A percentile compares a stretch with the other conserved stretches of the same genome.
phyloP scores from a whole-genome alignment of 2,888 invertebrate genomes.

The Leistus spinibarbis region DNA sequence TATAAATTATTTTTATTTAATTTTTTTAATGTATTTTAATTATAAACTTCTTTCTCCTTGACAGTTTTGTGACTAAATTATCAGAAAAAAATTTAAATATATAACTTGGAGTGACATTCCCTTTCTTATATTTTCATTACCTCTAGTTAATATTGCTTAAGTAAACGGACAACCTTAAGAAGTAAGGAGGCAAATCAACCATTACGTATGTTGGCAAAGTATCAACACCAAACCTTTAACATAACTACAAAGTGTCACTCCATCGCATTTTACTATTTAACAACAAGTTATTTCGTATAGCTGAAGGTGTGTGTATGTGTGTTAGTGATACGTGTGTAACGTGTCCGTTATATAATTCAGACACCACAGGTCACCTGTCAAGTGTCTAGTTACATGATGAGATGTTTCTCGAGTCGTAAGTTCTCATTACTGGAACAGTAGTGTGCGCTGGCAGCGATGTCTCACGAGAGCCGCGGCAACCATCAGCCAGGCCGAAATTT shows the following conservation, averaged over 20 bases:
- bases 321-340: neutral
- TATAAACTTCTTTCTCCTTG: too few species aligned
- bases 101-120: too few species aligned
- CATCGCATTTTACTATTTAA: neutral
- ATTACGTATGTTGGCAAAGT: too few species aligned
- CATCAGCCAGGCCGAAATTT: conserved; percentile 23
- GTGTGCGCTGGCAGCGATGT: neutral
- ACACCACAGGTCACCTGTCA: conserved; percentile 22
- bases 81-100: too few species aligned
- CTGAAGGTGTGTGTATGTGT: neutral
- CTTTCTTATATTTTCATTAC: too few species aligned
- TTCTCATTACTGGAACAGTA: conserved; percentile 23
- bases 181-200: too few species aligned
- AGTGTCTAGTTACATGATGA: conserved; percentile 30
- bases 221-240: too few species aligned
- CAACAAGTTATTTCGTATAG: neutral
- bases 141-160: too few species aligned
- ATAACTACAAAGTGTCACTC: neutral
- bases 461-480: neutral
- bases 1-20: too few species aligned
- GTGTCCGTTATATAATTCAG: neutral
- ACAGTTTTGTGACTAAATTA: too few species aligned
- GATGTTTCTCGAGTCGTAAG: conserved; percentile 14
- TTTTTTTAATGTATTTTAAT: too few species aligned
- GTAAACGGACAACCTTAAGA: too few species aligned